Evolutionary conservation across 2,797 vertebrate genomes (phyloP), one percentile per base, ranked within the genome.

Genomic region (Melanotaenia parkinsoni): DNA sequence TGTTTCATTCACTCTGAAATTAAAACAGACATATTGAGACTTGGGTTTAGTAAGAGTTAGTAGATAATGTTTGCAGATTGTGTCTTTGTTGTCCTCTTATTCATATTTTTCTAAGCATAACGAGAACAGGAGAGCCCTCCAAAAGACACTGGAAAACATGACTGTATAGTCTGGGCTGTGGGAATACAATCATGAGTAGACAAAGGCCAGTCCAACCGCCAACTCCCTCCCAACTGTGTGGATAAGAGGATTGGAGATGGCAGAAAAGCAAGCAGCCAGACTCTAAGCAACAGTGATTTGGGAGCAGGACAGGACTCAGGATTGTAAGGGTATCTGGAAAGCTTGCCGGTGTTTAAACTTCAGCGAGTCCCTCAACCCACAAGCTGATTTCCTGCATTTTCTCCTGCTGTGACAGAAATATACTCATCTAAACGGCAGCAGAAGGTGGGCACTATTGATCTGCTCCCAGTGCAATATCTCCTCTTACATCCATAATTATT

Each of bases 401-500:
- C 82, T 88, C 90, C 90, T 70, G 84, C 91, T 85, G 90, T 76
- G 91, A 88, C 86, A 90, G 86, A 91, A 89, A 91, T 83, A 84
- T 74, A 75, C 81, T 45, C 81, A 84, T 86, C 85, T 84, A 81
- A 81, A 89, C 67, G 61, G 82, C 84, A 83, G 87, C 76, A 72
- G 86, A 90, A 89, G 74, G 63, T 83, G 86, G 82, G 71, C 67
- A 78, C 85, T 90, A 93, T 92, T 88, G 92, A 93, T 93, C 91
- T 85, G 84, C 87, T 88, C 91, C 78, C 82, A 76, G 84, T 63
- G 77, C 89, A 88, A 91, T 89, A 92, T 90, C 92, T 92, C 88
- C 88, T 86, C 88, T 91, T 88, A 88, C 90, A 89, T 90, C 88
- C 91, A 86, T 86, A 91, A 91, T 92, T 89, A 88, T 89, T 91